These are phyloP conservation scores for Callocephalon fimbriatum DNA, from an alignment of 2,113 vertebrate genomes.

Conservation along the genomic window DNA sequence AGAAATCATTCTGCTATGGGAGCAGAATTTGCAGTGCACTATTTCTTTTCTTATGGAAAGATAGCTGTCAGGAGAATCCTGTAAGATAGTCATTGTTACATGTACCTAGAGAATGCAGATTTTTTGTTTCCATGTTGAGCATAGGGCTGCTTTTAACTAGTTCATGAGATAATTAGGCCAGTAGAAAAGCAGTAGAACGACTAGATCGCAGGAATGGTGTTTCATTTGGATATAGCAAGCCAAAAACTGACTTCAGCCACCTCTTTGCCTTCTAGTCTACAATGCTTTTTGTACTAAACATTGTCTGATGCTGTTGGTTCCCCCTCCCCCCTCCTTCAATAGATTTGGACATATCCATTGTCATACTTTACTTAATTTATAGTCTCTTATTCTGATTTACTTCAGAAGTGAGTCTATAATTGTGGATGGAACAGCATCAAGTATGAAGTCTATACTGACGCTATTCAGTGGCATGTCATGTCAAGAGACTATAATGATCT, in stretches of 20 bases:
- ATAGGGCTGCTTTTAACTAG: background rate
- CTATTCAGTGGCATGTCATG: background rate
- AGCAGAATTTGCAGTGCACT: background rate
- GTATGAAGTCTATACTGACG: background rate
- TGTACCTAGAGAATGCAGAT: background rate
- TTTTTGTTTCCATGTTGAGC: background rate
- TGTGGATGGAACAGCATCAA: background rate
- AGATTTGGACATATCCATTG: background rate
- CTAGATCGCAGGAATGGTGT: background rate
- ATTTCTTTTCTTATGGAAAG: background rate
- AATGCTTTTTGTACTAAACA: background rate
- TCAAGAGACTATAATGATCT: background rate
- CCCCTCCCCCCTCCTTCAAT: background rate
- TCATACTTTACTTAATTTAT: background rate
- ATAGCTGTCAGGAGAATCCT: background rate
- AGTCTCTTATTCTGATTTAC: background rate
- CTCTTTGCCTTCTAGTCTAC: background rate
- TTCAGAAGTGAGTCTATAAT: slow-evolving; percentile 14
- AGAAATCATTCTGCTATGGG: background rate
- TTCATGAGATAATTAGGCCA: background rate
- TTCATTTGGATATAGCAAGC: background rate
- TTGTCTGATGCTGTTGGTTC: background rate
- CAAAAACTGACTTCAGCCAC: background rate
- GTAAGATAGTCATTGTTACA: background rate
- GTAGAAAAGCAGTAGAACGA: background rate